Percentiles rank a stretch among this genome's conserved stretches.
phyloP scores from a whole-genome alignment of 2,113 vertebrate species.

The Dasypus novemcinctus region DNA sequence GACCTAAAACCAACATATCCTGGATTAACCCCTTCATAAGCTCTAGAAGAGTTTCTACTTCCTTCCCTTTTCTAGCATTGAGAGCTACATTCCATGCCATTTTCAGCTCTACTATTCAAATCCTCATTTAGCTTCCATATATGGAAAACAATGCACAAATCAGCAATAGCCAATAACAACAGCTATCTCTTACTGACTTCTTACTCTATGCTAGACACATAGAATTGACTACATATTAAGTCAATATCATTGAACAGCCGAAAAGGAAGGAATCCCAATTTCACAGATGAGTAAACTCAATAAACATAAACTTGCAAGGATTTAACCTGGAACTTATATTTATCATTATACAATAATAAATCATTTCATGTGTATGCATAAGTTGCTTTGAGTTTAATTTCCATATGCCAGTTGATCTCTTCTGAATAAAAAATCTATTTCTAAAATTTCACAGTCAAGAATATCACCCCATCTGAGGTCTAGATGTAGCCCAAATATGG shows the following conservation, averaged over 20 bases:
- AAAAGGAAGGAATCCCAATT: too few relatives aligned
- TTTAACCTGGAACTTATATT: not conserved
- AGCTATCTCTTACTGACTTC: not conserved
- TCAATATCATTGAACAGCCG: not conserved
- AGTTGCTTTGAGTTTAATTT: not conserved
- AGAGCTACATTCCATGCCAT: too few relatives aligned
- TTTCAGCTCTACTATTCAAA: not conserved
- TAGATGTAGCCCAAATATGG: not conserved
- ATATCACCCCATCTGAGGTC: not conserved
- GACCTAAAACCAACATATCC: not conserved
- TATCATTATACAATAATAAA: not conserved
- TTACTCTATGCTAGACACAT: not conserved
- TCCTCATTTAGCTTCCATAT: not conserved
- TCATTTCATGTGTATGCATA: not conserved
- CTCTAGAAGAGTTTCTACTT: too few relatives aligned
- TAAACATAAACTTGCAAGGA: not conserved
- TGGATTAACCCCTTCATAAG: not conserved
- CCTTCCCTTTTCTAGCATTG: not conserved
- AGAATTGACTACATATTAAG: not conserved
- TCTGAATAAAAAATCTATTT: not conserved
- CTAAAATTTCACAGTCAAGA: not conserved
- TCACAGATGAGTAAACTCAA: not conserved
- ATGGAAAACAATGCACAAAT: not conserved
- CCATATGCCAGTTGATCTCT: not conserved
- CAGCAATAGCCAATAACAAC: not conserved